These are phyloP conservation scores for Phrynosoma blainvillii DNA, from an alignment of 2,113 vertebrate genomes.

Conservation along the genomic window DNA sequence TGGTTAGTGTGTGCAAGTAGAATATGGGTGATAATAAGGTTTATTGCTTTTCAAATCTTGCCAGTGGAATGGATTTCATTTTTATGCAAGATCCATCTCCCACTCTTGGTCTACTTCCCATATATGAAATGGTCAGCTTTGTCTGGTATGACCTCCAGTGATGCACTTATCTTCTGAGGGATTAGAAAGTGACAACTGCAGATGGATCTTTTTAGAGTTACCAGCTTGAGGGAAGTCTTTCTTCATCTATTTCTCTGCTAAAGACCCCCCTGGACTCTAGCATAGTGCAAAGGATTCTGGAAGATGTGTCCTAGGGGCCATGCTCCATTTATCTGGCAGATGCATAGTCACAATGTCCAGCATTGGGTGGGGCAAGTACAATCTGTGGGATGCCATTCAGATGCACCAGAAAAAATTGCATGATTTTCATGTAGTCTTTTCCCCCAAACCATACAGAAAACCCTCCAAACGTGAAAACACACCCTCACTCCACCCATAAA, in stretches of 20 bases:
- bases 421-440: too few relatives aligned
- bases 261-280: neutral
- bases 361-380: too few relatives aligned
- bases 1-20: neutral
- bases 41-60: neutral
- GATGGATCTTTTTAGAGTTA: neutral
- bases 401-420: too few relatives aligned
- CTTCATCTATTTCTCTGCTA: neutral
- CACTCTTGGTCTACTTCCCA: neutral
- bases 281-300: neutral
- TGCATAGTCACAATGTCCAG: neutral
- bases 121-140: neutral
- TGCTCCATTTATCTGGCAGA: neutral
- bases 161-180: too few relatives aligned
- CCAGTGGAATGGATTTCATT: too few relatives aligned
- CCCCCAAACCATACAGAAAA: too few relatives aligned
- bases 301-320: neutral
- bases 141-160: too few relatives aligned
- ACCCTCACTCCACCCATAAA: too few relatives aligned
- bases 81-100: too few relatives aligned
- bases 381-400: too few relatives aligned
- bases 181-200: too few relatives aligned
- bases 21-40: neutral
- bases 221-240: neutral
- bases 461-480: too few relatives aligned